Conservation (phyloP, 1,140 invertebrate genomes). For the Cyrtorhinus lividipennis region DNA sequence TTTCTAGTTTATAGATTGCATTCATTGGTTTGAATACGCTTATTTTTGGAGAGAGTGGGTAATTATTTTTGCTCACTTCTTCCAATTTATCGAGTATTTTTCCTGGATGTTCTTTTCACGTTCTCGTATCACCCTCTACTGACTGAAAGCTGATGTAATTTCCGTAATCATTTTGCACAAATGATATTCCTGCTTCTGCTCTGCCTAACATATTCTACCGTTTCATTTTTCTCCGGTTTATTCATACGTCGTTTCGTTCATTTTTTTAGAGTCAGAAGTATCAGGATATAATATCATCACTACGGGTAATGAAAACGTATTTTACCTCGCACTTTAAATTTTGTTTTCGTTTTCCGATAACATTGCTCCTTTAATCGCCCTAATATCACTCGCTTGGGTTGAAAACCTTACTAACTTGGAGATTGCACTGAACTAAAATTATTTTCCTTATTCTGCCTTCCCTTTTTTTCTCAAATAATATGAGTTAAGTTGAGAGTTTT, state of each 20-base stretch:
- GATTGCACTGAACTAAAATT: neutral
- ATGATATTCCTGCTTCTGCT: neutral
- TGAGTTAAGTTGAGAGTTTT: too few species aligned
- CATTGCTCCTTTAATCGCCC: neutral
- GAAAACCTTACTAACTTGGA: neutral
- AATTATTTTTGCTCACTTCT: too few species aligned
- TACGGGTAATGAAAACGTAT: constrained; percentile 3
- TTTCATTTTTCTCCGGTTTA: neutral
- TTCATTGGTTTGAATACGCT: too few species aligned
- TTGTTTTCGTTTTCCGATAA: neutral
- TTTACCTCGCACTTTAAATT: neutral
- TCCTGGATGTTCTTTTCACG: neutral
- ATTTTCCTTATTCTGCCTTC: neutral
- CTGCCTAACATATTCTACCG: neutral
- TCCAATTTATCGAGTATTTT: too few species aligned
- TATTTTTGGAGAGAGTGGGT: too few species aligned
- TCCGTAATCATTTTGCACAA: neutral
- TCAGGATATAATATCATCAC: constrained; percentile 8
- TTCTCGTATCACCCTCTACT: neutral
- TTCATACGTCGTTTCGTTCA: constrained; percentile 1
- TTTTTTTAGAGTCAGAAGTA: constrained; percentile 9
- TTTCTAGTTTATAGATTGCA: too few species aligned
- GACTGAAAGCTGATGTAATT: too few species aligned
- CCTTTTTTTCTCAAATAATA: neutral
- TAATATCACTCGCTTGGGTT: neutral